Base-by-base conservation (phyloP, 2,113 vertebrate genomes). In the Oryzias melastigma region DNA sequence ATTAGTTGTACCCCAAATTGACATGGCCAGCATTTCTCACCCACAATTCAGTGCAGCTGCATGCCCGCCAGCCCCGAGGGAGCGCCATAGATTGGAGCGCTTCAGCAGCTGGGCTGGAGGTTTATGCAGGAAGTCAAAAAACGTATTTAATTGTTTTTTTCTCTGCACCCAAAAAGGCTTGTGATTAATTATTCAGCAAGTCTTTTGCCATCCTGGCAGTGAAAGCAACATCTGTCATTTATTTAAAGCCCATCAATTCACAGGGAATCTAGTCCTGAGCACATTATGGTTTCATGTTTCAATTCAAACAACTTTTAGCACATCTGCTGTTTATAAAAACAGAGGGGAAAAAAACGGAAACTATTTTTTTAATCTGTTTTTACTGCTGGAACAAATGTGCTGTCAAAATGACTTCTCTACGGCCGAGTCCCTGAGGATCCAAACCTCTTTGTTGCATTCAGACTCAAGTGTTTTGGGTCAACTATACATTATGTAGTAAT, bases 171-270 rank as follows among this genome's bases (percentile, higher is more conserved):
- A 77, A 74, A 84, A 81, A 83, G 62, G 61, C 60, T 77, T 53
- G 59, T 62, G 81, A 87, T 91, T 82, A 87, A 90, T 89, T 84
- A 88, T 88, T 89, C 80, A 87, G 79, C 43, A 4, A 64, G 65
- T 73, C 66, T 62, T 80, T 52, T 24, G 42, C 45, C 4, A 17
- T 84, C 83, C 81, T 81, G 29, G 62, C 42, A 63, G 85, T 68
- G 68, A 86, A 70, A 77, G 68, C 70, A 87, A 81, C 90, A 91
- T 87, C 90, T 90, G 90, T 66, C 82, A 79, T 85, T 84, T 80
- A 79, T 84, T 84, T 78, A 76, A 81, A 83, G 69, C 57, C 63
- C 66, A 74, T 43, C 70, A 60, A 59, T 77, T 81, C 71, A 27
- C 51, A 65, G 62, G 71, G 81, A 85, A 78, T 80, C 75, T 57